Evolutionary conservation across 2,797 vertebrate species (phyloP).

Genomic region (Sardinella longiceps): DNA sequence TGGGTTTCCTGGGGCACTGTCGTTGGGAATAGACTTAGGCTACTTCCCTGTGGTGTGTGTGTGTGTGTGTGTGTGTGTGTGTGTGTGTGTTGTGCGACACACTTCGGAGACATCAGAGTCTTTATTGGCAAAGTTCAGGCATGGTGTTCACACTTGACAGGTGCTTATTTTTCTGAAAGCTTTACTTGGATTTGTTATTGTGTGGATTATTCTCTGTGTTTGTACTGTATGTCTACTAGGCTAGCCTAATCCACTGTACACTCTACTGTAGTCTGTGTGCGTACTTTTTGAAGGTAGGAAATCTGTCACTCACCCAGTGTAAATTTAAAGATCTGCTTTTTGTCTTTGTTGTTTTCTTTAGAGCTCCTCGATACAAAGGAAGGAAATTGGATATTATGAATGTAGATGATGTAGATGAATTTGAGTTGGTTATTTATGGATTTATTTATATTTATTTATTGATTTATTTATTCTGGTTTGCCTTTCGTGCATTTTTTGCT

Average conservation of each 20-base stretch:
- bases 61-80: not conserved
- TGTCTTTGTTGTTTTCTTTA: not conserved
- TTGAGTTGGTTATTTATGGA: too few species aligned
- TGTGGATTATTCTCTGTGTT: not conserved
- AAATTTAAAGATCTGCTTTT: not conserved
- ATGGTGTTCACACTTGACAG: not conserved
- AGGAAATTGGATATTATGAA: not conserved
- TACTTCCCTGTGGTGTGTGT: not conserved
- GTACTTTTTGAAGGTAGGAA: not conserved
- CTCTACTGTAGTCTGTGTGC: not conserved
- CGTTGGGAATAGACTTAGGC: not conserved
- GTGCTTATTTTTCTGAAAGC: slow-evolving; percentile 4
- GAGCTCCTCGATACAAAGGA: not conserved
- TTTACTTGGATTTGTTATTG: not conserved
- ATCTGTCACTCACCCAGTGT: not conserved
- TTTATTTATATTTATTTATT: too few species aligned
- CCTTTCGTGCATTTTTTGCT: not conserved
- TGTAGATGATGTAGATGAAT: too few species aligned
- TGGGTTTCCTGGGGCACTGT: not conserved
- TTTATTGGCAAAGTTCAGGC: not conserved
- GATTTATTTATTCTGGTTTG: not conserved
- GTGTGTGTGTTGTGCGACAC: not conserved
- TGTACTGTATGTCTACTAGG: too few species aligned
- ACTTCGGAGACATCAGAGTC: not conserved
- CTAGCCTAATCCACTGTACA: not conserved